phyloP scores from a whole-genome alignment of 2,888 invertebrate species.

The Dascillus cervinus region DNA sequence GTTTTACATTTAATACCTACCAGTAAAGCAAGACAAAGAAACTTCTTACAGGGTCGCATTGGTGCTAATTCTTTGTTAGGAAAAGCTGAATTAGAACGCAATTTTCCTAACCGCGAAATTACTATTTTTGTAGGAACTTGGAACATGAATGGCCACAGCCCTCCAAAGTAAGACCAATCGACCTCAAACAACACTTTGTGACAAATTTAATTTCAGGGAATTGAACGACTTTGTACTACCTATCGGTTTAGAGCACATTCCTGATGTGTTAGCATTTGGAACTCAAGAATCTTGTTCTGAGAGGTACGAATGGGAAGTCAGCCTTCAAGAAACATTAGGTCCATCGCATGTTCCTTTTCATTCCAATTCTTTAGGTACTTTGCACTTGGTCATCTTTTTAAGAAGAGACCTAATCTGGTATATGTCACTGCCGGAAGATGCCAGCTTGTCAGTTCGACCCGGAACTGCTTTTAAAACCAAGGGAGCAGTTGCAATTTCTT shows the following conservation, averaged over 20 bases:
- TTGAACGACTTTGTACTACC: constrained; percentile 88
- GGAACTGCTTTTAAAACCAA: constrained; percentile 89
- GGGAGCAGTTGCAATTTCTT: constrained; percentile 89
- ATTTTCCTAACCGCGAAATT: constrained; percentile 77
- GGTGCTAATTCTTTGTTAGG: constrained; percentile 78
- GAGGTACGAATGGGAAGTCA: constrained; percentile 81
- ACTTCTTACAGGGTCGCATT: constrained; percentile 70
- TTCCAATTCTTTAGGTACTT: constrained; percentile 77
- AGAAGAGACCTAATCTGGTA: constrained; percentile 93
- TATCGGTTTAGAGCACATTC: constrained; percentile 73
- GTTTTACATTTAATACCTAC: constrained; percentile 76
- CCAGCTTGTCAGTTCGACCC: constrained; percentile 77
- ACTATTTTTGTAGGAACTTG: constrained; percentile 88
- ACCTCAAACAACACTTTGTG: constrained; percentile 4
- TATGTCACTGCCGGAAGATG: constrained; percentile 87
- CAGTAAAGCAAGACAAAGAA: constrained; percentile 73
- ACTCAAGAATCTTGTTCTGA: constrained; percentile 91
- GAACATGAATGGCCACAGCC: constrained; percentile 93
- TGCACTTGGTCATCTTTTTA: constrained; percentile 83
- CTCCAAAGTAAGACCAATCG: constrained; percentile 59
- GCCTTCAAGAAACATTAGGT: constrained; percentile 86
- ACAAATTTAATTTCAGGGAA: constrained; percentile 49
- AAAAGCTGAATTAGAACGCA: constrained; percentile 74
- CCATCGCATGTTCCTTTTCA: constrained; percentile 88
- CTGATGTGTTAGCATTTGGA: constrained; percentile 86